Conservation (phyloP, 1,140 invertebrate species). For the Drosophila subpulchrella region DNA sequence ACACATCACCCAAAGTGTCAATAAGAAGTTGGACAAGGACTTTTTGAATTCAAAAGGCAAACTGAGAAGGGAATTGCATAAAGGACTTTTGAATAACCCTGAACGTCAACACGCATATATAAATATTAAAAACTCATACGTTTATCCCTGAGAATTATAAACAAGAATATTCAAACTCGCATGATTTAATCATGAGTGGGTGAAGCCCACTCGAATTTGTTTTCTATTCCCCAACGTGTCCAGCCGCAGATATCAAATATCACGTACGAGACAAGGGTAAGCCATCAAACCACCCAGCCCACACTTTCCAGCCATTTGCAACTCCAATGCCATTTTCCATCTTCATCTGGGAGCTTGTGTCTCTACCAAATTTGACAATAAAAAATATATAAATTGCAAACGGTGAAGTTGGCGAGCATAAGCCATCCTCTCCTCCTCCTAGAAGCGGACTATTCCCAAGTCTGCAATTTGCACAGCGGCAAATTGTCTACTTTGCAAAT, state of each 20-base stretch:
- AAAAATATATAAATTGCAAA: constrained; percentile 65
- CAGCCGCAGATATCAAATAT: constrained; percentile 65
- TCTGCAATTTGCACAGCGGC: constrained; percentile 64
- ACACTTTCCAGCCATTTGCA: neutral
- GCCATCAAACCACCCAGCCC: constrained; percentile 9
- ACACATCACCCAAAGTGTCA: neutral
- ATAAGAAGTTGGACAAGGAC: constrained; percentile 9
- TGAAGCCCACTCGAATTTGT: constrained; percentile 1
- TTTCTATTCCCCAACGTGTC: constrained; percentile 71
- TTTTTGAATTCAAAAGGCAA: constrained; percentile 6
- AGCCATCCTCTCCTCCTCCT: constrained; percentile 8
- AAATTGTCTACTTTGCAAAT: constrained; percentile 81
- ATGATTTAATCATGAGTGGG: constrained; percentile 63
- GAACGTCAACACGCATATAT: constrained; percentile 30
- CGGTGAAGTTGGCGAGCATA: constrained; percentile 17
- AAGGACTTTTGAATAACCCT: constrained; percentile 32
- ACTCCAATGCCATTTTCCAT: constrained; percentile 26
- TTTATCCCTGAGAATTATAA: constrained; percentile 7
- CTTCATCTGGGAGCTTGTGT: constrained; percentile 40
- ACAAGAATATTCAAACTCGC: constrained; percentile 27
- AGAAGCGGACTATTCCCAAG: constrained; percentile 56
- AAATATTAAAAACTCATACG: constrained; percentile 33
- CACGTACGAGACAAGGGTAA: constrained; percentile 79
- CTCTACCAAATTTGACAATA: constrained; percentile 76
- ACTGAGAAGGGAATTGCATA: constrained; percentile 14